Evolutionary conservation across 2,113 vertebrate species (phyloP).

Genomic region (Tetraodon nigroviridis): DNA sequence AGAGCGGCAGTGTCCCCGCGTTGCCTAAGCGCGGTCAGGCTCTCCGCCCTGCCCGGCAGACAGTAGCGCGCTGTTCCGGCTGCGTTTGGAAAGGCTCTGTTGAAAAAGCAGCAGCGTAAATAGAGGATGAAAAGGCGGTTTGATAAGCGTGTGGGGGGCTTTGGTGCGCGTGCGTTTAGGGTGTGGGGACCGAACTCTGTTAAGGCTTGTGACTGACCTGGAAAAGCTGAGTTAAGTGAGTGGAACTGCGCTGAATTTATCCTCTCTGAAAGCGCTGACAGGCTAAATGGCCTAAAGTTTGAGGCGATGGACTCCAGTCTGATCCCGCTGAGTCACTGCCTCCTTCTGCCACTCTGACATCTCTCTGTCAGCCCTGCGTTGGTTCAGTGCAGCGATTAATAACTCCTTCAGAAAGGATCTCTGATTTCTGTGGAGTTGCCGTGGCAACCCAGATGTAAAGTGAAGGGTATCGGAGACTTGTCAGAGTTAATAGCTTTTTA

Average conservation of each 20-base stretch:
- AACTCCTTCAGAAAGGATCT: conserved; percentile 30
- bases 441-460: conserved; percentile 26
- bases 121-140: conserved; percentile 53
- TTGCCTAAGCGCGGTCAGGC: conserved; percentile 37
- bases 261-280: conserved; percentile 64
- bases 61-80: conserved; percentile 29
- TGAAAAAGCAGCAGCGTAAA: conserved; percentile 55
- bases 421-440: conserved; percentile 23
- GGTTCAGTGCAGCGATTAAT: conserved; percentile 33
- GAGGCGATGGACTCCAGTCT: conserved; percentile 26
- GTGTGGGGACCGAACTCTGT: conserved; percentile 49
- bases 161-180: background rate
- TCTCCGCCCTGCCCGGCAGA: conserved; percentile 16
- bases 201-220: conserved; percentile 66
- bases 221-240: conserved; percentile 68
- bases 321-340: conserved; percentile 35
- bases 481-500: background rate
- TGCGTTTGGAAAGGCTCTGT: conserved; percentile 51
- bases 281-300: conserved; percentile 53
- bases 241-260: conserved; percentile 65
- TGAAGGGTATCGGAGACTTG: conserved; percentile 12
- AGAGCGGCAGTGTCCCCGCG: conserved; percentile 33
- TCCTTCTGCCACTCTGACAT: conserved; percentile 19
- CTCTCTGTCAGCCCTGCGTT: conserved; percentile 29
- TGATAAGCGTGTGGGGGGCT: conserved; percentile 18